Evolutionary conservation across 2,888 invertebrate species (phyloP), one percentile per base, ranked within the genome.

Genomic region (Caradrina kadenii): DNA sequence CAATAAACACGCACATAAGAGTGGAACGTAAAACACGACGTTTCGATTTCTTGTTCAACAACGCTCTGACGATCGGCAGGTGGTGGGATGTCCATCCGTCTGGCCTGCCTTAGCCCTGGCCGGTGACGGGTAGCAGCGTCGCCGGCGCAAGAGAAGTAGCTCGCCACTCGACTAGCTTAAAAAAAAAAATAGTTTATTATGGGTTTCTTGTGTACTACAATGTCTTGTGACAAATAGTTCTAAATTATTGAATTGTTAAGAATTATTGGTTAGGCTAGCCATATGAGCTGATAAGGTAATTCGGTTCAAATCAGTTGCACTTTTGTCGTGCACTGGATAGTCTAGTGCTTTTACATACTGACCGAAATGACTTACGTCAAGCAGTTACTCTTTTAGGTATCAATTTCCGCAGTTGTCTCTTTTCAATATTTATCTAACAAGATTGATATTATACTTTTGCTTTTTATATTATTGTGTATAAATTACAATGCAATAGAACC

Each of bases 91-190:
- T n/a, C 56, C 73, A 70, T 63, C 72, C 77, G 53, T 53, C 73
- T 73, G 73, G 76, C 79, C 63, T 53, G 79, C 79, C 61, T 42
- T 78, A 78, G 73, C 56, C 61, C 66, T 62, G 73, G 71, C 71
- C 77, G 72, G 73, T 71, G 77, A 71, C 64, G 74, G 73, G 74
- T 72, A 73, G 59, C 73, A 53, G 73, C 79, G 73, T 75, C 78
- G 78, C 66, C 66, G 75, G 72, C 70, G 35, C 79, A 76, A 73
- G 77, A 71, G 74, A 74, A 79, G 50, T 62, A 62, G 56, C 72
- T 56, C 62, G 63, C 61, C 55, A 61, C 31, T 56, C 50, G 65
- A 61, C 63, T 26, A 56, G 22, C 71, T 74, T 71, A 52, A 42
- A 35, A 52, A 69, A 69, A 63, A 52, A 69, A 69, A 63, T 58